These are phyloP conservation scores for Hydrolagus colliei DNA, from an alignment of 2,797 vertebrate species.

Conservation along the genomic window DNA sequence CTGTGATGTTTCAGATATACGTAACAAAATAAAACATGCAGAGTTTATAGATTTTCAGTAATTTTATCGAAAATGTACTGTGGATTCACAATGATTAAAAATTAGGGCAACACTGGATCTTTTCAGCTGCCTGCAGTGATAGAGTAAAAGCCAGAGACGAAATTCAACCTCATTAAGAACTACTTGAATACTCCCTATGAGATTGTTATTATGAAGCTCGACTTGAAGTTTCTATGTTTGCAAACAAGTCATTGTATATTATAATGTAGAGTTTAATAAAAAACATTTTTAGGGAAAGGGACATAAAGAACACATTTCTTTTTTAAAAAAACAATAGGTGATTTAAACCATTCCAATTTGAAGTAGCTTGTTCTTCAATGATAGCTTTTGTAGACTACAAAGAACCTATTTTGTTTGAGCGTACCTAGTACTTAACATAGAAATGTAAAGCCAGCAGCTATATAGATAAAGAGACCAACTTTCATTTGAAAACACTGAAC, in stretches of 20 bases:
- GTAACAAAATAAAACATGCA: background rate
- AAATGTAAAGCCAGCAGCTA: background rate
- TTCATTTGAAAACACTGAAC: background rate
- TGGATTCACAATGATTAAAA: background rate
- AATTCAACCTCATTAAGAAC: background rate
- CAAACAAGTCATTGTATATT: too few relatives aligned
- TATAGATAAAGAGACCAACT: background rate
- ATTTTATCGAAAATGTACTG: background rate
- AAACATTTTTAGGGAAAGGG: background rate
- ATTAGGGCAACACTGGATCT: background rate
- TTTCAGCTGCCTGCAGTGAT: background rate
- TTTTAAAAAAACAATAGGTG: background rate
- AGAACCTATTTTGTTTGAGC: background rate
- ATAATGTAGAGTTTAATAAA: too few relatives aligned
- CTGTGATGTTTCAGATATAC: too few relatives aligned
- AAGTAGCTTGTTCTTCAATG: conserved; percentile 1
- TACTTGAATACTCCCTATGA: background rate
- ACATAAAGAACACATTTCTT: background rate
- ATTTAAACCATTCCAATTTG: background rate
- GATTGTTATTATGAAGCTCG: too few relatives aligned
- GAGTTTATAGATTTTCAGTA: conserved; percentile 3
- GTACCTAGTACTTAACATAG: background rate
- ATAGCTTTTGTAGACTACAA: background rate
- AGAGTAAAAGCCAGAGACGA: background rate
- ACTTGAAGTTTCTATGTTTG: too few relatives aligned